Percentiles rank a stretch among this genome's conserved stretches.
These are phyloP conservation scores for Steromphala cineraria DNA, from an alignment of 2,888 invertebrate genomes.

Conservation along the genomic window DNA sequence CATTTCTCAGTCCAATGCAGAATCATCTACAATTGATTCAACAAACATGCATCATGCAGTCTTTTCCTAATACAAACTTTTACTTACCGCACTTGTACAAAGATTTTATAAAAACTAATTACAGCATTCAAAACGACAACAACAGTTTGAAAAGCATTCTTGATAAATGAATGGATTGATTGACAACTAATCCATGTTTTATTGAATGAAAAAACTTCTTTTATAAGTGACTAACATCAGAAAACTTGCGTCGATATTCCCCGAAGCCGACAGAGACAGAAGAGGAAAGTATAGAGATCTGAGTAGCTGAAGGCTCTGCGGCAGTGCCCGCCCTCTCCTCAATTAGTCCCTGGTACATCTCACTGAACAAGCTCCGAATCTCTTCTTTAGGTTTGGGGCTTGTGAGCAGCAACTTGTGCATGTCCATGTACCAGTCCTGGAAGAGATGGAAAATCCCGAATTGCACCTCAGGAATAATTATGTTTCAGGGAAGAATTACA, in stretches of 20 bases:
- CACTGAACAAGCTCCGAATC: conserved; percentile 43
- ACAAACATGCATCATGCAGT: too few relatives aligned
- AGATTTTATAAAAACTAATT: too few relatives aligned
- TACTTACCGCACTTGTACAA: too few relatives aligned
- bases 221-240: conserved; percentile 46
- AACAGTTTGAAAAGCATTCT: too few relatives aligned
- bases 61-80: too few relatives aligned
- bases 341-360: conserved; percentile 57
- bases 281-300: conserved; percentile 20
- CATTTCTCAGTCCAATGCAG: too few relatives aligned
- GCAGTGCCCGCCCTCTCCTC: conserved; percentile 32
- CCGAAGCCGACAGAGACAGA: conserved; percentile 56
- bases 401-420: conserved; percentile 28
- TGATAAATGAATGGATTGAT: too few relatives aligned
- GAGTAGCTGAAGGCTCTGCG: neutral
- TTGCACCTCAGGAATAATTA: conserved; percentile 69
- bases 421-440: conserved; percentile 64
- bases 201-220: too few relatives aligned
- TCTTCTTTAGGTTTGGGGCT: conserved; percentile 11
- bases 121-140: too few relatives aligned
- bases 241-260: conserved; percentile 64
- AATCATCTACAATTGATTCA: too few relatives aligned
- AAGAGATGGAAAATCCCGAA: conserved; percentile 62
- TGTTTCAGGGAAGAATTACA: too few relatives aligned
- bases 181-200: too few relatives aligned